Conservation (phyloP, 2,797 vertebrate species). For the Cercopithecus petaurista region DNA sequence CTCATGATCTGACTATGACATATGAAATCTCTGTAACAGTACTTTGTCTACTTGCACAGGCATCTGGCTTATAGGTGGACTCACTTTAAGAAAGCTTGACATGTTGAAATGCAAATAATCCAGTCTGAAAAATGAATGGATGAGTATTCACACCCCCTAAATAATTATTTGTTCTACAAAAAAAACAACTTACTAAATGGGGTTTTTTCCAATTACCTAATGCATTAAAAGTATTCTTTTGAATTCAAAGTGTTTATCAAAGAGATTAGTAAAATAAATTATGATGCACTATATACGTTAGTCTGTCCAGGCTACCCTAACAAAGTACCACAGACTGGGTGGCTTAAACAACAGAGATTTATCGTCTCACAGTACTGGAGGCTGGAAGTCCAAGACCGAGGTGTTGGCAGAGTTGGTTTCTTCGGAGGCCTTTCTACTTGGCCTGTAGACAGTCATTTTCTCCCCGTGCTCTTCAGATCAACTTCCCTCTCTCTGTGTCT, state of each 20-base stretch:
- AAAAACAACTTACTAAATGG: not conserved
- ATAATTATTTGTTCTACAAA: not conserved
- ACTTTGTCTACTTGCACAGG: no score
- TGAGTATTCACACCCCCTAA: not conserved
- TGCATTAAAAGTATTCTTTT: not conserved
- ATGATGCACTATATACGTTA: not conserved
- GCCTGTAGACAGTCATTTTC: not conserved
- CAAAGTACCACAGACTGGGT: not conserved
- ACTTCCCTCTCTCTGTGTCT: not conserved
- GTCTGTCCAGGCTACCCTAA: not conserved
- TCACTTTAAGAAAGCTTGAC: not conserved
- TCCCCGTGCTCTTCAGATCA: not conserved
- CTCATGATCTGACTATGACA: not conserved
- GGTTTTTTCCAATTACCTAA: not conserved
- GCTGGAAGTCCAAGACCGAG: not conserved
- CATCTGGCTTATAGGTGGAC: not conserved
- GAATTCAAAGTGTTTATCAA: not conserved
- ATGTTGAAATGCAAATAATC: not conserved
- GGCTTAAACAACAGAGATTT: not conserved
- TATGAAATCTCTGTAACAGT: not conserved
- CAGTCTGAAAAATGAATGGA: not conserved
- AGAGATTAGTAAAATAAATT: not conserved
- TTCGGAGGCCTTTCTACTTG: not conserved
- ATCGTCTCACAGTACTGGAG: not conserved
- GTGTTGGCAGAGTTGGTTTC: not conserved